Base-by-base conservation (phyloP, 2,113 vertebrate species). In the Onychostruthus taczanowskii region DNA sequence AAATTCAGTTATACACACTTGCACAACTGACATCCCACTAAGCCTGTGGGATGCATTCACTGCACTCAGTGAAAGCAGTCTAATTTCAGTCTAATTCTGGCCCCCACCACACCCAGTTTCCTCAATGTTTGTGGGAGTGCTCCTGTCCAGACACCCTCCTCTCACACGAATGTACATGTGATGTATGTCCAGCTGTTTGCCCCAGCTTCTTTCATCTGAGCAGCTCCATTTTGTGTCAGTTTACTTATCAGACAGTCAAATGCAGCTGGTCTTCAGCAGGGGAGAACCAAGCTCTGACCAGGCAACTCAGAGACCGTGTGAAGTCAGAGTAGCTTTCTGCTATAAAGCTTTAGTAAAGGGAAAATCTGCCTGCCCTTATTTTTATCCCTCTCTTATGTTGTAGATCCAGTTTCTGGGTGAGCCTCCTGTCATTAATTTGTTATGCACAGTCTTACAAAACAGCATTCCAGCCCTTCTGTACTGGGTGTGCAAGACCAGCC, bases 261-360 rank as follows among this genome's bases (percentile, higher is more conserved):
- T 11, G 31, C 33, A 72, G 35, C 4, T 3, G 2, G 11, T 31
- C 24, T 79, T 56, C 0, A 0, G 50, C 47, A 46, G 35, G 33
- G 13, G 26, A 62, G n/a, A 61, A 13, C 22, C 53, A 21, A 2
- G 10, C 19, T 72, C 21, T 58, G 53, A 7, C 16, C 39, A 70
- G 52, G 62, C 66, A 72, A 30, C 61, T 37, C 41, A 88, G 30
- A 68, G 27, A 39, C 75, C 8, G 13, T 7, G 11, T 20, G 16
- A 63, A 74, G 35, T 39, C 31, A 59, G 27, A 82, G 44, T n/a
- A 79, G 49, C 33, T 55, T 69, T 69, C 46, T 91, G 16, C 41
- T 58, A 16, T 15, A 64, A 53, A 68, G 20, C 30, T 7, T 13
- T 47, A 52, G 13, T 13, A 46, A 75, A 83, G 50, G 18, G 27